Conservation (phyloP, 2,797 vertebrate genomes). For the Diplodus sargus region DNA sequence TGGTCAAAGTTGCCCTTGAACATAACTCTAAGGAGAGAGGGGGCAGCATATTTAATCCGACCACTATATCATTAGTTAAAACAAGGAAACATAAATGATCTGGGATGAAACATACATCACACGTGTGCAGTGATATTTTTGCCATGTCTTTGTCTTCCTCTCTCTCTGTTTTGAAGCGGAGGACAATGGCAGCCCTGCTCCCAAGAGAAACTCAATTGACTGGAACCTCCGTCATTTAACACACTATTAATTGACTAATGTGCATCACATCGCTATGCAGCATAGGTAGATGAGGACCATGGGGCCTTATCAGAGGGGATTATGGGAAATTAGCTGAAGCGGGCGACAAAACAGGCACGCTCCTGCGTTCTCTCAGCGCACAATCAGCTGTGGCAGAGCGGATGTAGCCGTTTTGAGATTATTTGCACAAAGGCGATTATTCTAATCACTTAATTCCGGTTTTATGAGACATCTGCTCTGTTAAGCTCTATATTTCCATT, state of each 20-base stretch:
- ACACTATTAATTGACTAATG: slow-evolving; percentile 99
- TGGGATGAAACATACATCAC: slow-evolving; percentile 17
- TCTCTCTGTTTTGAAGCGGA: slow-evolving; percentile 60
- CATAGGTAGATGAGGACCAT: slow-evolving; percentile 90
- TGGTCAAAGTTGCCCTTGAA: slow-evolving; percentile 14
- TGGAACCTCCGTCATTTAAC: slow-evolving; percentile 96
- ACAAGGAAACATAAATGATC: slow-evolving; percentile 24
- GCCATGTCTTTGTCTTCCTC: slow-evolving; percentile 60
- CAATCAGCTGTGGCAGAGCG: slow-evolving; percentile 73
- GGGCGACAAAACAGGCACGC: slow-evolving; percentile 56
- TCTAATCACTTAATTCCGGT: slow-evolving; percentile 84
- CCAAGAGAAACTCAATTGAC: slow-evolving; percentile 94
- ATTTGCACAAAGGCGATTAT: slow-evolving; percentile 84
- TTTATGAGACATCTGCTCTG: slow-evolving; percentile 83
- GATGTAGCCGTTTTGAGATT: slow-evolving; percentile 78
- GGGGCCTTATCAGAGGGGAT: slow-evolving; percentile 85
- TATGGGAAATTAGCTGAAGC: slow-evolving; percentile 86
- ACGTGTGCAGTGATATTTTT: slow-evolving; percentile 18
- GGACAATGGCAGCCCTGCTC: slow-evolving; percentile 70
- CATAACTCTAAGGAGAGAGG: slow-evolving; percentile 2
- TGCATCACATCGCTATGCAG: slow-evolving; percentile 87
- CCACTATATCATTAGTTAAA: slow-evolving; percentile 33
- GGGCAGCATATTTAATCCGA: slow-evolving; percentile 17
- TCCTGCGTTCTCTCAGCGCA: slow-evolving; percentile 60
- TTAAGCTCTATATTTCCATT: slow-evolving; percentile 76